Evolutionary conservation across 1,140 invertebrate species (phyloP).

Genomic region (Calephelis virginiensis): DNA sequence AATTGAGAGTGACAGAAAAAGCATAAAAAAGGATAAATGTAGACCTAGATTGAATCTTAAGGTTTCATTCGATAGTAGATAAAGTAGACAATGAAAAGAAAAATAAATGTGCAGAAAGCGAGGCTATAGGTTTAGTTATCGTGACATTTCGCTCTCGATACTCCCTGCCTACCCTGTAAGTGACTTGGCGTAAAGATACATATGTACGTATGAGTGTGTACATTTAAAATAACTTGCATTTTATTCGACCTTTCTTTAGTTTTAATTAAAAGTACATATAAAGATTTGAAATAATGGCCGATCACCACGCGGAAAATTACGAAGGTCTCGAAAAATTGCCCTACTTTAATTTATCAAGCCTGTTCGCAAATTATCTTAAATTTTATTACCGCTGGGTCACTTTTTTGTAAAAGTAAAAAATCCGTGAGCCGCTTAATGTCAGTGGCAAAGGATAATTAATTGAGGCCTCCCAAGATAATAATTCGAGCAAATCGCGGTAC

Average conservation of each 20-base stretch:
- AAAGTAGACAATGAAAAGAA: no score
- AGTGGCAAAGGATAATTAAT: constrained; percentile 52
- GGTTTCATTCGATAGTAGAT: no score
- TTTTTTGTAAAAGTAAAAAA: constrained; percentile 52
- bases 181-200: no score
- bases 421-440: constrained; percentile 42
- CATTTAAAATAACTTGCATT: not conserved
- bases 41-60: no score
- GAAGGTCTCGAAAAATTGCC: constrained; percentile 49
- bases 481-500: constrained; percentile 44
- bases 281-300: constrained; percentile 39
- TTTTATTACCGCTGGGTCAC: constrained; percentile 39
- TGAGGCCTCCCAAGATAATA: constrained; percentile 56
- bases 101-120: no score
- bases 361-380: constrained; percentile 8
- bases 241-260: not conserved
- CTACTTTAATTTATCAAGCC: constrained; percentile 45
- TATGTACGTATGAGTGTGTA: no score
- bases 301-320: constrained; percentile 36
- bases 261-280: constrained; percentile 36
- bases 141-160: no score
- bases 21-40: no score
- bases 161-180: no score
- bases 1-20: no score
- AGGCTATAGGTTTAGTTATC: no score